Evolutionary conservation across 2,888 invertebrate genomes (phyloP), one percentile per base, ranked within the genome.

Genomic region (Diaphora mendica): DNA sequence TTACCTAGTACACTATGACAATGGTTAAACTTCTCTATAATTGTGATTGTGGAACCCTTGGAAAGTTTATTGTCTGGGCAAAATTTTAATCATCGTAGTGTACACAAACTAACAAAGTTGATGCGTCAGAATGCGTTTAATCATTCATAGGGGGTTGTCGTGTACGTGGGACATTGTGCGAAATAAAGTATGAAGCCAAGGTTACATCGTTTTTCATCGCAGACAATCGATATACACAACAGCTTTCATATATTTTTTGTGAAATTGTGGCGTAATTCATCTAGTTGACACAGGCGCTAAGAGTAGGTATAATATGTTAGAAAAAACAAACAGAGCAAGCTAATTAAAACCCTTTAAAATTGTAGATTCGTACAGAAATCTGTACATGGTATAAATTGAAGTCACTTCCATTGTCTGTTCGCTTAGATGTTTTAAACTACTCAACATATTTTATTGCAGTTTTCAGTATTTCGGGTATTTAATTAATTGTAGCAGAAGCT

Each of bases 121-220:
- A 20, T 51, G 42, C 55, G 30, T 62, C 67, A 62, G 62, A 51
- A 79, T 71, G 44, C 77, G 59, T 75, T 85, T 73, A 79, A 82
- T 80, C 71, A 84, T 81, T 74, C 70, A 81, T 77, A 39, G 11
- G 35, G 33, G 55, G 68, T 26, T 69, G 35, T 55, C 39, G 78
- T 74, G 30, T 30, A n/a, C 23, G 30, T 48, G 71, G 68, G 48
- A 77, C 71, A 83, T 71, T 74, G 68, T 81, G 85, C 80, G 78
- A 86, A 86, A 79, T 74, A 69, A 82, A 79, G 82, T 79, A 82
- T 90, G 90, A 85, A 73, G 70, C 73, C 88, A 90, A 91, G 90
- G 91, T 73, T 77, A 72, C 59, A 59, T 67, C 17, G 70, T 80
- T 80, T 84, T 80, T 77, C 70, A 76, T 77, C 75, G 68, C 44